These are phyloP conservation scores for Onychomys arenicola DNA, from an alignment of 2,797 vertebrate species.

Conservation along the genomic window DNA sequence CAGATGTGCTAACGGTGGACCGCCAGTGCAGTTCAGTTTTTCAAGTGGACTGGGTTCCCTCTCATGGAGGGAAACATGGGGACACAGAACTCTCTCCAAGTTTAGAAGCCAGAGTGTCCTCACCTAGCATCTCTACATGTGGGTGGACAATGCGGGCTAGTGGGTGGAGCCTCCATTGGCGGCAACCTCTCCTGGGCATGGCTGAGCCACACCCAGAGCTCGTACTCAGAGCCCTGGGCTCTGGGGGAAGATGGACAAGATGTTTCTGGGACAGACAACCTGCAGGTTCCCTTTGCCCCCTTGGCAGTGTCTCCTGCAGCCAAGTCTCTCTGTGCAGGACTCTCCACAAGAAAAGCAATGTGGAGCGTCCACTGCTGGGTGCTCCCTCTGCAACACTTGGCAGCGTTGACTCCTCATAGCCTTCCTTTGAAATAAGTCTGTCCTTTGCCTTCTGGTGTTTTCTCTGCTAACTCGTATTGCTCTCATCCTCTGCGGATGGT, in stretches of 20 bases:
- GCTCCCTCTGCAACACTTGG: neutral
- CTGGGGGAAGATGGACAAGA: neutral
- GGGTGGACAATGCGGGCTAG: neutral
- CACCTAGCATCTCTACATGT: rapidly evolving
- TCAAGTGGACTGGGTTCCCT: neutral
- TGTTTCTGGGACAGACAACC: neutral
- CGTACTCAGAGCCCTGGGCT: neutral
- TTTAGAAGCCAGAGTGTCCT: neutral
- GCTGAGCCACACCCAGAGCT: neutral
- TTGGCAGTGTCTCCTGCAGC: neutral
- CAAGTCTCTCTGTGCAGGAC: neutral
- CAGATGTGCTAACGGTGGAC: neutral
- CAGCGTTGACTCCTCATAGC: neutral
- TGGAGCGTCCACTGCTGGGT: rapidly evolving
- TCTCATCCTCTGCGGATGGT: neutral
- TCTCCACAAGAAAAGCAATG: neutral
- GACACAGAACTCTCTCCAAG: neutral
- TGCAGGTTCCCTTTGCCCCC: rapidly evolving
- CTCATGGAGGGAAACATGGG: neutral
- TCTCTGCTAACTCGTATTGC: neutral
- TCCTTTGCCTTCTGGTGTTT: neutral
- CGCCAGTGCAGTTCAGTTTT: neutral
- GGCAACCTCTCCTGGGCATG: neutral
- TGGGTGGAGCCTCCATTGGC: neutral
- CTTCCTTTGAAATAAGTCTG: neutral